Base-by-base conservation (phyloP, 2,113 vertebrate genomes). In the Xenopus borealis region DNA sequence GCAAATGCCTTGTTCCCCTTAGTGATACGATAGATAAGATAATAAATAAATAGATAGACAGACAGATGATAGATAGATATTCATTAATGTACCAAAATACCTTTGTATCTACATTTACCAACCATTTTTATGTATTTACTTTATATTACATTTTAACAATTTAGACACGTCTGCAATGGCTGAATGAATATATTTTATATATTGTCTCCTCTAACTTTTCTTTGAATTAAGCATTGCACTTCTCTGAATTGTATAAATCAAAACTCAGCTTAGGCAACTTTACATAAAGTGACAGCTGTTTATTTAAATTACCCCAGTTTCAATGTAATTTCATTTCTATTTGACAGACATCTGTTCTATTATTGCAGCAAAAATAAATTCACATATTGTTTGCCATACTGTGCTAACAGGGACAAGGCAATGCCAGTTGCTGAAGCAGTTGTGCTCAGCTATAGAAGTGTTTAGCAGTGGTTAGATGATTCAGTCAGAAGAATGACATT, bases 241-340 rank as follows among this genome's bases (percentile, higher is more conserved):
- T 75, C n/a, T n/a, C 59, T 62, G 70, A 64, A 66, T 61, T 27
- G 45, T 55, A 81, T 80, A 85, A 82, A 87, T 86, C 83, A 86
- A 83, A 85, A 79, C 81, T 89, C 83, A 85, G 80, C 85, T 77
- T 79, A 87, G 81, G 83, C 84, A 82, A 78, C 78, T 78, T 75
- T 82, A 82, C 82, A 85, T 82, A 78, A 87, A 85, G 83, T 88
- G 88, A 86, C 83, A 88, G 83, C 83, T 89, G 88, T 85, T 89
- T 85, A 83, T 88, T 88, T 88, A 85, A 88, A 89, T 89, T 85
- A 85, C 74, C 78, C 65, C n/a, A 81, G 71, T 77, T 78, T 83
- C 80, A 7, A 72, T 87, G 78, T 83, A 71, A 83, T 82, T 81
- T 68, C 78, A 45, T 84, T 80, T 83, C 78, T 79, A 78, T 75